A percentile compares a stretch with the other conserved stretches of the same genome.
Evolutionary conservation across 2,797 vertebrate genomes (phyloP).

Genomic region (Falco novaeseelandiae): DNA sequence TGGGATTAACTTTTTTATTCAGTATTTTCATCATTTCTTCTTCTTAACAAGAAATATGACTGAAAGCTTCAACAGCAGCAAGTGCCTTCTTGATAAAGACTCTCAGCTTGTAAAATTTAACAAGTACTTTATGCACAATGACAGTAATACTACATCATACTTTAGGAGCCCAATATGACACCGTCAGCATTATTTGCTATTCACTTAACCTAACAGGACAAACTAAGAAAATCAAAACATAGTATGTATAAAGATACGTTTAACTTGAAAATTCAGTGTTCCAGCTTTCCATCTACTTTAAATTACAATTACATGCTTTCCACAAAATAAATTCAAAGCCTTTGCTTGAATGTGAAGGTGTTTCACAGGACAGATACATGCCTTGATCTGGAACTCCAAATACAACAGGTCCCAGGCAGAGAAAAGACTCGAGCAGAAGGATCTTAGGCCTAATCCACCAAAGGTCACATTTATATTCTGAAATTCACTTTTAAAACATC

Average conservation of each 20-base stretch:
- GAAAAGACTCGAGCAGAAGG: neutral
- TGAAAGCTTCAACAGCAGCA: neutral
- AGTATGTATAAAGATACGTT: neutral
- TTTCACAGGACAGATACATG: neutral
- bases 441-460: neutral
- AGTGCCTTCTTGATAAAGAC: neutral
- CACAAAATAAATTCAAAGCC: neutral
- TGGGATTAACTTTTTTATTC: fast-evolving
- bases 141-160: neutral
- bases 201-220: neutral
- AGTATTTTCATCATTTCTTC: neutral
- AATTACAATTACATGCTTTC: neutral
- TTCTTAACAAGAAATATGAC: neutral
- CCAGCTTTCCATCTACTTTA: neutral
- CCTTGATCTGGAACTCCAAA: neutral
- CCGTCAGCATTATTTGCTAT: neutral
- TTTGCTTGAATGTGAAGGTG: neutral
- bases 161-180: neutral
- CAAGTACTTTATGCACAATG: neutral
- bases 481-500: neutral
- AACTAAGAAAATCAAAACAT: neutral
- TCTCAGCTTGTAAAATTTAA: neutral
- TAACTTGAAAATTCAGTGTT: neutral
- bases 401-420: neutral
- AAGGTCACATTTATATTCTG: neutral